Evolutionary conservation across 64 coral and sea anemone species (phyloP).

Genomic region (Dendrophyllia cribrosa): DNA sequence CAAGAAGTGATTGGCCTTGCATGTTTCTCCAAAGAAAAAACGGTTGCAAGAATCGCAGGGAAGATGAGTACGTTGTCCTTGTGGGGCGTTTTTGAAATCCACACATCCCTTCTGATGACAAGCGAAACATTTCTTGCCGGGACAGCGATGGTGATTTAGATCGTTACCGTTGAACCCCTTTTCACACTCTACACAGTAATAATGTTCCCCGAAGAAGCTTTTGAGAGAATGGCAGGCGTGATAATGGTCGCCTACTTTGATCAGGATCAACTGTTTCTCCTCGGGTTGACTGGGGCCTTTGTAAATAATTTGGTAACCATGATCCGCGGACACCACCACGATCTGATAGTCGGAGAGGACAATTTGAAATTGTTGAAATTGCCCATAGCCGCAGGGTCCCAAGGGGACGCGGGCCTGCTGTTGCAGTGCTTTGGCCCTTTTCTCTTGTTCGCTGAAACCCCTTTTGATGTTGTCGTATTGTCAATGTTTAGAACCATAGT

Average conservation of each 20-base stretch:
- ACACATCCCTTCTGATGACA: not conserved
- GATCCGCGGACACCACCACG: not conserved
- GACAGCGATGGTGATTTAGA: not conserved
- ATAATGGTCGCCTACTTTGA: not conserved
- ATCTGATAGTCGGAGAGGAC: not conserved
- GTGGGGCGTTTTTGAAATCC: not conserved
- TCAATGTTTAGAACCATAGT: not conserved
- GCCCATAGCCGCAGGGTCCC: not conserved
- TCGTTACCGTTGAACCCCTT: constrained; percentile 30
- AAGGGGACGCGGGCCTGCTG: not conserved
- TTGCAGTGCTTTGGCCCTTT: not conserved
- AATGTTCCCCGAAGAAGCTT: not conserved
- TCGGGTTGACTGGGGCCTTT: not conserved
- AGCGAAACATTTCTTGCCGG: not conserved
- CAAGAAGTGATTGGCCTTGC: not conserved
- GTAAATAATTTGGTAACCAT: not conserved
- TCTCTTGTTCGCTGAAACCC: not conserved
- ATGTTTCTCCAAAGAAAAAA: not conserved
- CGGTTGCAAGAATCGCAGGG: not conserved
- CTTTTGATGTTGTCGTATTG: not conserved
- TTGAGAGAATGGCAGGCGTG: not conserved
- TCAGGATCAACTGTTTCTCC: not conserved
- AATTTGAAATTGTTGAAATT: constrained; percentile 5
- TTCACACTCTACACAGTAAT: constrained; percentile 41
- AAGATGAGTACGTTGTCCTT: not conserved